phyloP scores from a whole-genome alignment of 2,113 vertebrate genomes.

The Myiopsitta monachus region DNA sequence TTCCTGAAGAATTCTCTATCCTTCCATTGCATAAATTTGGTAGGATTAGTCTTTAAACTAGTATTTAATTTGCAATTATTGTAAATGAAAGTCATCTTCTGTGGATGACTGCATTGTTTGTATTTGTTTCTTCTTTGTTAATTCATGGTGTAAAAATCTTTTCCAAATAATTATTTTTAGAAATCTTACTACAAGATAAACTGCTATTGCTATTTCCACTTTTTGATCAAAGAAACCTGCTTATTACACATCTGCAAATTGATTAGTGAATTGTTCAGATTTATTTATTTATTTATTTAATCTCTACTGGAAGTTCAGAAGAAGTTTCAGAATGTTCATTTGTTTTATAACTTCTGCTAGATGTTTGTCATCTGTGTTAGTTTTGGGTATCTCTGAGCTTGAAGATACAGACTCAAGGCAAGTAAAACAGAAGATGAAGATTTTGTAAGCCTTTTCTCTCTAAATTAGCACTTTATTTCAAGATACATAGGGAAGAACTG shows the following conservation, averaged over 20 bases:
- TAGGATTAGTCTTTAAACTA: neutral
- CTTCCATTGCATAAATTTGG: rapidly evolving
- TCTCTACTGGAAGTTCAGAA: neutral
- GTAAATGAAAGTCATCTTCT: neutral
- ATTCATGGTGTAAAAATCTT: neutral
- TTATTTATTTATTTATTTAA: neutral
- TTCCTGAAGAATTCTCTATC: neutral
- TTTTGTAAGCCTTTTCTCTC: neutral
- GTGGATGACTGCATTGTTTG: neutral
- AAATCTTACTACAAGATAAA: neutral
- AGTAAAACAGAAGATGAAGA: neutral
- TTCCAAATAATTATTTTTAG: neutral
- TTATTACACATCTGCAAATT: neutral
- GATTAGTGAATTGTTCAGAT: neutral
- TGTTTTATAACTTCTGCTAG: neutral
- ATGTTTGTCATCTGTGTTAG: neutral
- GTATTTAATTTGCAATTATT: neutral
- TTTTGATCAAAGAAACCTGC: neutral
- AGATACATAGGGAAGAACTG: neutral
- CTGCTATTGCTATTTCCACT: neutral
- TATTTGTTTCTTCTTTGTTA: neutral
- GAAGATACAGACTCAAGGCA: neutral
- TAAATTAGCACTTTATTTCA: constrained; percentile 1
- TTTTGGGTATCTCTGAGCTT: neutral
- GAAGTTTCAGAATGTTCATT: neutral